A percentile compares a stretch with the other conserved stretches of the same genome.
Conservation (phyloP, 2,113 vertebrate genomes). For the Ptilorrhoa leucosticta region DNA sequence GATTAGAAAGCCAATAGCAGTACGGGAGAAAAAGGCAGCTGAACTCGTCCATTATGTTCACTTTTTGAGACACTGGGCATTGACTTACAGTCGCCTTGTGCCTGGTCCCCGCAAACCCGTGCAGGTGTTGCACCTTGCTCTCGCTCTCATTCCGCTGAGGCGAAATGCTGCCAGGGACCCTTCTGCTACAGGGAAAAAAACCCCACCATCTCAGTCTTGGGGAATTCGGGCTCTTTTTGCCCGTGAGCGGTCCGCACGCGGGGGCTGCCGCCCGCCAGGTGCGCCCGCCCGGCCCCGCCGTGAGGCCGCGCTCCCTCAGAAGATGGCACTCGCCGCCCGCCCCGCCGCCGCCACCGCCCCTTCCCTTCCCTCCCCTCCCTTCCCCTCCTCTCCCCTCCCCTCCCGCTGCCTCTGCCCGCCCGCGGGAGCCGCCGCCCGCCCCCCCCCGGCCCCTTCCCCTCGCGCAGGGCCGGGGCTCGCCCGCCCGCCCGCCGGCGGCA, state of each 20-base stretch:
- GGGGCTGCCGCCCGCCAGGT: background rate
- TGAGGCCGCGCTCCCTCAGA: background rate
- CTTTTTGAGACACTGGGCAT: background rate
- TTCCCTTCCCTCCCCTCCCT: too few relatives aligned
- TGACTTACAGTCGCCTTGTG: background rate
- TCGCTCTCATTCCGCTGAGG: fast-evolving
- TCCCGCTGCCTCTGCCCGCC: too few relatives aligned
- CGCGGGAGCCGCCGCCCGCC: too few relatives aligned
- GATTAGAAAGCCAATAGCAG: conserved; percentile 21
- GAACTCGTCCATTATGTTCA: background rate
- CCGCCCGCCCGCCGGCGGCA: too few relatives aligned
- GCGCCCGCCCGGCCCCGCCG: background rate
- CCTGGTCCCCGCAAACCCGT: background rate
- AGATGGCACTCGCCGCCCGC: background rate
- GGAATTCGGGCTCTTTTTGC: background rate
- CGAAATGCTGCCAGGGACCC: fast-evolving
- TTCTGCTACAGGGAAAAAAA: background rate
- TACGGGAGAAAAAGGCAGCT: background rate
- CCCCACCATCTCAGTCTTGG: fast-evolving
- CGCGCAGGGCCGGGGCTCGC: too few relatives aligned
- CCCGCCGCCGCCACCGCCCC: background rate
- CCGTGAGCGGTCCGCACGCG: fast-evolving
- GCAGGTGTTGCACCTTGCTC: background rate
- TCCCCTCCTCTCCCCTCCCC: too few relatives aligned
- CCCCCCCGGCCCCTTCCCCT: too few relatives aligned